phyloP scores from a whole-genome alignment of 2,797 vertebrate genomes.

The Pempheris klunzingeri region DNA sequence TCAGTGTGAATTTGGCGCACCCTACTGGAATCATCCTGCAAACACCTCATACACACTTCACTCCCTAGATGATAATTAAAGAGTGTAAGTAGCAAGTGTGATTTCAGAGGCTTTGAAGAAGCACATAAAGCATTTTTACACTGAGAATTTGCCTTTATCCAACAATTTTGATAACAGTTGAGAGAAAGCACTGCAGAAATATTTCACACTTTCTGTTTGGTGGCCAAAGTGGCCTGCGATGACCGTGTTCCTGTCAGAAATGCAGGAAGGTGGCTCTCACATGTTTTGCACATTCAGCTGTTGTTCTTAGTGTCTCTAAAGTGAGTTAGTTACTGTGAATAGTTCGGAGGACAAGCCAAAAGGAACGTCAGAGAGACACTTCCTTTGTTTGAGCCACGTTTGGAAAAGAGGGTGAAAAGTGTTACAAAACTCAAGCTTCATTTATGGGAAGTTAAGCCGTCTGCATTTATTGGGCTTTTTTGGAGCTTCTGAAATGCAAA shows the following conservation, averaged over 20 bases:
- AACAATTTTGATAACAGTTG: neutral
- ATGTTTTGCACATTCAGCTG: neutral
- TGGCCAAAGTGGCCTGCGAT: neutral
- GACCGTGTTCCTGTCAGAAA: neutral
- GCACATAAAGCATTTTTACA: neutral
- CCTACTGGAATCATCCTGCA: constrained; percentile 67
- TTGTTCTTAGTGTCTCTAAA: neutral
- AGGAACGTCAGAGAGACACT: neutral
- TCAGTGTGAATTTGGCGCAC: constrained; percentile 61
- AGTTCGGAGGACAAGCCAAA: neutral
- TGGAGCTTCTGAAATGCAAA: neutral
- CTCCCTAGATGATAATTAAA: no score
- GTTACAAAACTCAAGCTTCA: constrained; percentile 5
- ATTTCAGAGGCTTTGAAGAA: neutral
- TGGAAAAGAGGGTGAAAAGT: neutral
- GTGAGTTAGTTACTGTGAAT: neutral
- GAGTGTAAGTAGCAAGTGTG: neutral
- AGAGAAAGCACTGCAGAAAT: neutral
- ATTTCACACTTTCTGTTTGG: constrained; percentile 18
- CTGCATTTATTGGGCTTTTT: neutral
- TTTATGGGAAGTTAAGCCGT: neutral
- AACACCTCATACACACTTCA: no score
- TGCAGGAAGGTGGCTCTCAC: neutral
- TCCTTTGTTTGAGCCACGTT: neutral
- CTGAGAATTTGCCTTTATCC: constrained; percentile 15